Base-by-base conservation (phyloP, 2,113 vertebrate species). In the Pachycephala philippinensis region DNA sequence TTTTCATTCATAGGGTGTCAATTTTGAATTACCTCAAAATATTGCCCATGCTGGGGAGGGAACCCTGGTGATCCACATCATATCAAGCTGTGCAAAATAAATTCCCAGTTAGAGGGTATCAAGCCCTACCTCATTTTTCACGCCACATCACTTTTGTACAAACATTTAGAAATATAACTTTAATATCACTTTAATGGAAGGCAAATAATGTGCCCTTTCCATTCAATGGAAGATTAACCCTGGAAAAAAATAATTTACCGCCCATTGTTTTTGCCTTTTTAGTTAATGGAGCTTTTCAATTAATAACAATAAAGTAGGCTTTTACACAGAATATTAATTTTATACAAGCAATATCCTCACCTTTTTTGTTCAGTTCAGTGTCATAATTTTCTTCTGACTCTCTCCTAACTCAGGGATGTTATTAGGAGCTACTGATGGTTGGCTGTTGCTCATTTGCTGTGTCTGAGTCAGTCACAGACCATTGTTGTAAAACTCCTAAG, bases 271-370 rank as follows among this genome's bases (percentile, higher is more conserved):
- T 91, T 90, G 30, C 22, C 78, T 79, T 85, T 91, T 47, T 77
- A 85, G 39, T 91, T 95, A 94, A 96, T 85, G 50, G 63, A 64
- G 63, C 50, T 81, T 87, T 89, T 76, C 54, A 80, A 88, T 90
- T 90, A 91, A 70, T 75, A 69, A 72, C 39, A 89, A 44, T 93
- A 88, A 86, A 94, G 15, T 30, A 49, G 45, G 24, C 5, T 75
- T 96, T 96, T 90, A 83, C n/a, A 84, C 42, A 83, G 74, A 33
- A 44, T 93, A 81, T 95, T 87, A 91, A 93, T 82, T 93, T 95
- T 76, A 77, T 44, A 93, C 59, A 56, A 50, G 26, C 19, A 44
- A 86, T 68, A 89, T 26, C 24, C 24, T 90, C 30, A 84, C 45
- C 45, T 63, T 78, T 84, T 75, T 89, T 76, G 45, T 47, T 68